Percentiles rank a stretch among this genome's conserved stretches.
Evolutionary conservation across 37 sponge, comb jelly and placozoan species (phyloP).

Genomic region (Agelas oroides): DNA sequence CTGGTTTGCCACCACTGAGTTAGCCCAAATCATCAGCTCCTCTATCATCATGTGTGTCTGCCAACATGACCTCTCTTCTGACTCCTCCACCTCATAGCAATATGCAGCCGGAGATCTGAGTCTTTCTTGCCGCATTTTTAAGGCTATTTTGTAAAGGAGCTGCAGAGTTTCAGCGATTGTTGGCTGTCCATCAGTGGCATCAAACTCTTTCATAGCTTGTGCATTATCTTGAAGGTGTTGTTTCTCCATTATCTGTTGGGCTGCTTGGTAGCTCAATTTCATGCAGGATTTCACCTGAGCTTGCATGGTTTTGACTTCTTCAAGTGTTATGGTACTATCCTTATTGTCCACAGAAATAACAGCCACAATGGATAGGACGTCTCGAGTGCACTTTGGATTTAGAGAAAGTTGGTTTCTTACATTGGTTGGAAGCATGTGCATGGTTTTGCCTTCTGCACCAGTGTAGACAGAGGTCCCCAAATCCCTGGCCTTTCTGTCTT

Average conservation of each 20-base stretch:
- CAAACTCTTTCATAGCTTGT: neutral
- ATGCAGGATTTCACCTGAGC: conserved; percentile 36
- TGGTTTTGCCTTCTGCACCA: neutral
- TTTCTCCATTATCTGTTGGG: conserved; percentile 35
- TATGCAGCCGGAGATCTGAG: conserved; percentile 23
- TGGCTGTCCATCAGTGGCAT: neutral
- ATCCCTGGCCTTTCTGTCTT: conserved; percentile 23
- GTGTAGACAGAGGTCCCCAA: conserved; percentile 51
- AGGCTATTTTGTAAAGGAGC: conserved; percentile 43
- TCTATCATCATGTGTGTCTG: conserved; percentile 62
- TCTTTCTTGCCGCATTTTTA: conserved; percentile 19
- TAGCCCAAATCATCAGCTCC: conserved; percentile 84
- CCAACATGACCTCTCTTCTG: conserved; percentile 9
- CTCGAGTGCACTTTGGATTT: neutral
- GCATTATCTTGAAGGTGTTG: neutral
- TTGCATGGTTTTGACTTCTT: conserved; percentile 16
- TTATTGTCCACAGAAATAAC: conserved; percentile 14
- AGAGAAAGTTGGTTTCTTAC: conserved; percentile 30
- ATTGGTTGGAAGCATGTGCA: conserved; percentile 45
- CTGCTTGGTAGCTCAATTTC: conserved; percentile 55
- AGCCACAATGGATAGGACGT: conserved; percentile 35
- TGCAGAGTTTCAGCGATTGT: conserved; percentile 23
- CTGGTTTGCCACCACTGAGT: conserved; percentile 38
- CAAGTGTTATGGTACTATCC: neutral
- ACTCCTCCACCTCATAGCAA: conserved; percentile 32